Conservation (phyloP, 2,113 vertebrate species). For the Pluvialis apricaria region DNA sequence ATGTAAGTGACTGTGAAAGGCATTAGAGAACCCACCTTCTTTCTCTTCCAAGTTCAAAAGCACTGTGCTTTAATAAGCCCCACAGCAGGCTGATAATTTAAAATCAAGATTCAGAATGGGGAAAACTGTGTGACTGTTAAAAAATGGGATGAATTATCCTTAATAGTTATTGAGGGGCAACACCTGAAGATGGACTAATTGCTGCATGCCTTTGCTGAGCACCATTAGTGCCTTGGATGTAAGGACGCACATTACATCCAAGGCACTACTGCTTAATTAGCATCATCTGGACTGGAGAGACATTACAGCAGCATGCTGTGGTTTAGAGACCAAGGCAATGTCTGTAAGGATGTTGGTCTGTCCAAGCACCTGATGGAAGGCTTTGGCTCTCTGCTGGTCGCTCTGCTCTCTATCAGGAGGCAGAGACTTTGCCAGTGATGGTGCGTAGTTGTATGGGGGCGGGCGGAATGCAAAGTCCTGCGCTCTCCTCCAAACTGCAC, state of each 20-base stretch:
- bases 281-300: background rate
- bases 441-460: background rate
- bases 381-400: rapidly evolving
- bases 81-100: background rate
- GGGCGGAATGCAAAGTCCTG: background rate
- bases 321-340: background rate
- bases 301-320: background rate
- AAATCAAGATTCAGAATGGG: background rate
- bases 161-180: background rate
- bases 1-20: background rate
- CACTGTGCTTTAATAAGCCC: background rate
- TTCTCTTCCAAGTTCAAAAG: background rate
- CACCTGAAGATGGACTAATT: conserved; percentile 17
- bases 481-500: background rate
- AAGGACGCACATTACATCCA: background rate
- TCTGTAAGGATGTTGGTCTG: background rate
- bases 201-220: background rate
- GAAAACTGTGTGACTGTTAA: background rate
- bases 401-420: background rate
- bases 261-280: background rate
- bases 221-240: background rate
- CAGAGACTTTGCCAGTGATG: background rate
- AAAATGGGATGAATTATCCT: conserved; percentile 6
- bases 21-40: background rate
- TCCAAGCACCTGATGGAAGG: background rate